Percentiles rank a stretch among this genome's conserved stretches.
phyloP scores from a whole-genome alignment of 1,140 invertebrate genomes.

The Eupristina koningsbergeri region DNA sequence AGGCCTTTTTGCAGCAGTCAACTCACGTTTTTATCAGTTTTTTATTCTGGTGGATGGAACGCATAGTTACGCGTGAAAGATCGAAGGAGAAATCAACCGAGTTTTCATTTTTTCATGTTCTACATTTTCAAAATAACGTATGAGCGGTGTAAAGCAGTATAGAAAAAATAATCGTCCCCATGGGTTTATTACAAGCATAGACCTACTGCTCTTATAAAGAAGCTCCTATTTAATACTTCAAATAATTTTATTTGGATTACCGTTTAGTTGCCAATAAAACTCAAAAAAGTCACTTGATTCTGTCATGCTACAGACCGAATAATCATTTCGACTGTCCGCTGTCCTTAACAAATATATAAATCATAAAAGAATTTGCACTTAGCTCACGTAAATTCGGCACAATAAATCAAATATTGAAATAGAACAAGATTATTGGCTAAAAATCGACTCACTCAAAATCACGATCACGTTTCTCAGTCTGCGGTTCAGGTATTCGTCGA shows the following conservation, averaged over 20 bases:
- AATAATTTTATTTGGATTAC: not conserved
- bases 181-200: too few relatives aligned
- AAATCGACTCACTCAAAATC: slow-evolving; percentile 27
- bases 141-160: not conserved
- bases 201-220: not conserved
- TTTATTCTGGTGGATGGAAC: not conserved
- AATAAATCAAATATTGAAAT: slow-evolving; percentile 42
- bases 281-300: not conserved
- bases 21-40: not conserved
- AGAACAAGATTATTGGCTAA: slow-evolving; percentile 20
- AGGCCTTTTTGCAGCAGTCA: not conserved
- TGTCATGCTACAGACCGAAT: too few relatives aligned
- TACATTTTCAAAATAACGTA: not conserved
- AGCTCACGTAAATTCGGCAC: slow-evolving; percentile 10
- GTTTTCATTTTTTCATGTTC: not conserved
- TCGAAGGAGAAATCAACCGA: not conserved
- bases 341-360: too few relatives aligned
- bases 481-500: not conserved
- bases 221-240: not conserved
- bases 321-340: too few relatives aligned
- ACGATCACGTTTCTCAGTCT: not conserved
- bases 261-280: not conserved
- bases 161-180: too few relatives aligned
- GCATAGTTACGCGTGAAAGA: not conserved
- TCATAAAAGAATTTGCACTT: slow-evolving; percentile 8